Evolutionary conservation across 2,888 invertebrate species (phyloP).

Genomic region (Cerastoderma edule): DNA sequence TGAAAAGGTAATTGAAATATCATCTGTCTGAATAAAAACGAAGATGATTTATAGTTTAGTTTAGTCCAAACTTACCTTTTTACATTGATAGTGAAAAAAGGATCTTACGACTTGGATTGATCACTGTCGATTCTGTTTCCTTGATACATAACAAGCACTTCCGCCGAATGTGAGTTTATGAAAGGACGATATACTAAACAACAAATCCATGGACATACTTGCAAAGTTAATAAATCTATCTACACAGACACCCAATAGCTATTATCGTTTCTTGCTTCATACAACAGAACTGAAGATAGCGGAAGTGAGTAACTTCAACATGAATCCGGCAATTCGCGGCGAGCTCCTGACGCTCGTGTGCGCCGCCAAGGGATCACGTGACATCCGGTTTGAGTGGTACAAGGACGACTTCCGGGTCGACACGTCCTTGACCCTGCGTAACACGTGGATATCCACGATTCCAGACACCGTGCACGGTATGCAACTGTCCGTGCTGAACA

Average conservation of each 20-base stretch:
- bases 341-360: slow-evolving; percentile 68
- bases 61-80: neutral
- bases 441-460: slow-evolving; percentile 69
- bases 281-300: slow-evolving; percentile 65
- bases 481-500: slow-evolving; percentile 72
- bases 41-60: no score
- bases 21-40: no score
- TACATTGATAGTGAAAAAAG: neutral
- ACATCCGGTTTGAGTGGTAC: slow-evolving; percentile 70
- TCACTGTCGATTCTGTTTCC: no score
- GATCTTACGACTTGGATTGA: no score
- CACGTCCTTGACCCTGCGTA: slow-evolving; percentile 61
- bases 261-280: neutral
- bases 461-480: slow-evolving; percentile 67
- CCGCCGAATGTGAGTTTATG: no score
- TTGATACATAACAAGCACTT: no score
- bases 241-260: no score
- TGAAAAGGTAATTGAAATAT: no score
- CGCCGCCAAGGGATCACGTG: slow-evolving; percentile 69
- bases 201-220: no score
- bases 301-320: slow-evolving; percentile 65
- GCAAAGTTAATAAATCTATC: no score
- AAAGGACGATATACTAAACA: no score
- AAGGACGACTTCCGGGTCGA: slow-evolving; percentile 67
- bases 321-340: slow-evolving; percentile 65